A percentile compares a stretch with the other conserved stretches of the same genome.
Evolutionary conservation across 2,113 vertebrate genomes (phyloP).

Genomic region (Dicrurus megarhynchus): DNA sequence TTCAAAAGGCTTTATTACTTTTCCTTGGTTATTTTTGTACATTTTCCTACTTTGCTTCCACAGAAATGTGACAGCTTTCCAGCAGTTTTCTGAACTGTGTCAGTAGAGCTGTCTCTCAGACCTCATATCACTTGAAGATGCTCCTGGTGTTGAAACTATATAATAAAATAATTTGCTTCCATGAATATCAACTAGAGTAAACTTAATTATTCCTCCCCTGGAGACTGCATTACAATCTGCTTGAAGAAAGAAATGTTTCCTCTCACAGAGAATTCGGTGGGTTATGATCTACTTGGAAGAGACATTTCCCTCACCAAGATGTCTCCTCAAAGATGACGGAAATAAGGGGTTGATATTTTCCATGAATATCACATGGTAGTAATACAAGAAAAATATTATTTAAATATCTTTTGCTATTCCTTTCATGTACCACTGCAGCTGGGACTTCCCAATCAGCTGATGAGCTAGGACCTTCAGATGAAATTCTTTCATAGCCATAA

Average conservation of each 20-base stretch:
- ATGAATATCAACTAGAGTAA: not conserved
- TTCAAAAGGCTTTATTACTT: not conserved
- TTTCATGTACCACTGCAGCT: constrained; percentile 9
- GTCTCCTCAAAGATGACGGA: not conserved
- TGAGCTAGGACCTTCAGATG: constrained; percentile 6
- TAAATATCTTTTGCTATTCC: not conserved
- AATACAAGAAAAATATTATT: not conserved
- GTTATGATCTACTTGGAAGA: not conserved
- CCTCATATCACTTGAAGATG: not conserved
- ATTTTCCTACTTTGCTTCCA: not conserved
- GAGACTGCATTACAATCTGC: not conserved
- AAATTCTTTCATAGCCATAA: constrained; percentile 30
- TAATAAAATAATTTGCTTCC: not conserved
- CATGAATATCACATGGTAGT: not conserved
- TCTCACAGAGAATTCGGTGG: not conserved
- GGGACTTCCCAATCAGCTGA: constrained; percentile 24
- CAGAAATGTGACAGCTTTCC: not conserved
- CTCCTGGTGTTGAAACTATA: not conserved
- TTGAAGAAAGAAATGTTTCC: not conserved
- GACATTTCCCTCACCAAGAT: not conserved
- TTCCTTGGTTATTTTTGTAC: not conserved
- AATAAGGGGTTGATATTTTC: not conserved
- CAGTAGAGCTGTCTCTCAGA: not conserved
- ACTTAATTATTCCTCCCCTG: not conserved
- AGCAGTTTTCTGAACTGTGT: not conserved